These are phyloP conservation scores for Rana temporaria DNA, from an alignment of 2,113 vertebrate species.

Conservation along the genomic window DNA sequence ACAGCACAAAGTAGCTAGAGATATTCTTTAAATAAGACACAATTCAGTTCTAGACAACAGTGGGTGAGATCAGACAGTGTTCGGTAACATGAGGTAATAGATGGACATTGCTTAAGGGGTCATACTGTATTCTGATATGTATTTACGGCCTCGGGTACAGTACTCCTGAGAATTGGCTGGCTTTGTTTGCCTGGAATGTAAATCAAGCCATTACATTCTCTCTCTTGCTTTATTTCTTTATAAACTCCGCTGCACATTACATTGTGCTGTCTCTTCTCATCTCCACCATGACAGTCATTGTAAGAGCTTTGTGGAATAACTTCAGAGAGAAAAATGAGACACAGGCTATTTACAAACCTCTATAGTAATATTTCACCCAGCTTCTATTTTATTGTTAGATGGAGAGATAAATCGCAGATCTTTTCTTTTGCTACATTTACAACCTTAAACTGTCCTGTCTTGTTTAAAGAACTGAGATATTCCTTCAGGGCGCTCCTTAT, in stretches of 20 bases:
- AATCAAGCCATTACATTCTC: slow-evolving; percentile 45
- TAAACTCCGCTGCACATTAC: slow-evolving; percentile 51
- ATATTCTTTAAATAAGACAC: slow-evolving; percentile 28
- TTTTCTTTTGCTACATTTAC: slow-evolving; percentile 45
- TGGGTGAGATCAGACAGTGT: slow-evolving; percentile 25
- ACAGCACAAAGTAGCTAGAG: background rate
- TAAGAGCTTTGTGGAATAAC: slow-evolving; percentile 48
- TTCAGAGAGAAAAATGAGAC: slow-evolving; percentile 56
- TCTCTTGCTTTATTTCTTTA: slow-evolving; percentile 53
- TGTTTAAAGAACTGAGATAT: slow-evolving; percentile 50
- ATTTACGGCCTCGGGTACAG: slow-evolving; percentile 19
- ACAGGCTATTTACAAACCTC: slow-evolving; percentile 54
- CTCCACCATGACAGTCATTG: slow-evolving; percentile 53
- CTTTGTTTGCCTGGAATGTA: slow-evolving; percentile 49
- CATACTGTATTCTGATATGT: slow-evolving; percentile 26
- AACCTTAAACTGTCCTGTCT: slow-evolving; percentile 50
- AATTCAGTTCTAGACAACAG: slow-evolving; percentile 4
- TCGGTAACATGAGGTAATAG: slow-evolving; percentile 19
- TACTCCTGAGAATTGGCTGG: slow-evolving; percentile 22
- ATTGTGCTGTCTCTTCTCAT: slow-evolving; percentile 52
- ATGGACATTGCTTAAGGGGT: slow-evolving; percentile 12
- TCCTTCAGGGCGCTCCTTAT: slow-evolving; percentile 33
- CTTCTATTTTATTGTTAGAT: slow-evolving; percentile 48
- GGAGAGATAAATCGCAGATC: slow-evolving; percentile 47
- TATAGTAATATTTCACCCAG: slow-evolving; percentile 51